Conservation (phyloP, 37 sponge, comb jelly and placozoan species). For the Cliona cf. orientalis region DNA sequence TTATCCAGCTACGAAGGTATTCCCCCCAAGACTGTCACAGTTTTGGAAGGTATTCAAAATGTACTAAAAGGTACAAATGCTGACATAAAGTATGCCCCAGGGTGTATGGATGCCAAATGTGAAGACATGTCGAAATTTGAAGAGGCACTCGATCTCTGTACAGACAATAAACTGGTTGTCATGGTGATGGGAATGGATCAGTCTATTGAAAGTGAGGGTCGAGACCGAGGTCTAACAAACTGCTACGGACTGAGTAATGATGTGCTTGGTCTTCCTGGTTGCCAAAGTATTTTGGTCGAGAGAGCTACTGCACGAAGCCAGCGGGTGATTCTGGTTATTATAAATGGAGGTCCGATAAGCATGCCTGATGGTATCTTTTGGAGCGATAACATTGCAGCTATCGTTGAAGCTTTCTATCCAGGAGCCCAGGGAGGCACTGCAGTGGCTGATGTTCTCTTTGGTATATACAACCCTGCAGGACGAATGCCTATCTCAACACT, state of each 20-base stretch:
- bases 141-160: conserved; percentile 12
- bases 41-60: conserved; percentile 56
- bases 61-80: neutral
- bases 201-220: conserved; percentile 57
- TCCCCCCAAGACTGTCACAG: conserved; percentile 26
- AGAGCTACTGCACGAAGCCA: neutral
- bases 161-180: conserved; percentile 54
- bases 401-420: conserved; percentile 78
- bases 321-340: conserved; percentile 49
- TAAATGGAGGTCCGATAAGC: conserved; percentile 77
- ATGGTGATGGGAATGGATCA: conserved; percentile 68
- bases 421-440: conserved; percentile 73
- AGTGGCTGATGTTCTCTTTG: conserved; percentile 72
- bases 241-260: conserved; percentile 16
- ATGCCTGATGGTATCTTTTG: conserved; percentile 7
- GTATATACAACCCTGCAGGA: conserved; percentile 59
- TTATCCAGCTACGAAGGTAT: conserved; percentile 73
- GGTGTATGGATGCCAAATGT: conserved; percentile 34
- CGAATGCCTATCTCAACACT: conserved; percentile 45
- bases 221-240: conserved; percentile 34
- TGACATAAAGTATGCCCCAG: conserved; percentile 25
- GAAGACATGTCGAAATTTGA: conserved; percentile 33
- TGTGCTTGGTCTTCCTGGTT: conserved; percentile 65
- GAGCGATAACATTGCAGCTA: conserved; percentile 25
- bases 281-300: conserved; percentile 49